Percentiles rank a stretch among this genome's conserved stretches.
Evolutionary conservation across 2,888 invertebrate genomes (phyloP).

Genomic region (Fragum sueziense): DNA sequence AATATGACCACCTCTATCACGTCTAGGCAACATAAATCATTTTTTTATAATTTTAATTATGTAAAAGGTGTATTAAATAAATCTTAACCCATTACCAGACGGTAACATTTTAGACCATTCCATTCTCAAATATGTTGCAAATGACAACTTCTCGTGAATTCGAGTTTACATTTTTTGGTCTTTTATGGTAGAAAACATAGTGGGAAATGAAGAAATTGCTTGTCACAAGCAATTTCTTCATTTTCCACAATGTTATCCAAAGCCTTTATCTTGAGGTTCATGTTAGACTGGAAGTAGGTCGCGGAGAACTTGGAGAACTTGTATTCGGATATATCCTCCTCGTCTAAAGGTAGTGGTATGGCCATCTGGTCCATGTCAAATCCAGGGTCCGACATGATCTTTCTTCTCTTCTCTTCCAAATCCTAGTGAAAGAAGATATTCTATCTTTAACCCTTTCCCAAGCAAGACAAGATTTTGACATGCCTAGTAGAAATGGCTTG

Average conservation of each 20-base stretch:
- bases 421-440: constrained; percentile 68
- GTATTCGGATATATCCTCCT: constrained; percentile 94
- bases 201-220: background rate
- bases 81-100: no score
- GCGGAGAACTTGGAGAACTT: constrained; percentile 99
- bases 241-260: constrained; percentile 1
- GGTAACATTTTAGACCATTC: no score
- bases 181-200: background rate
- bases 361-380: constrained; percentile 58
- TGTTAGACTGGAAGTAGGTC: constrained; percentile 97
- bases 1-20: no score
- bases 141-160: no score
- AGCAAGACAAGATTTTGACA: no score
- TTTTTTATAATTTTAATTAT: no score
- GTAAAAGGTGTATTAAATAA: no score
- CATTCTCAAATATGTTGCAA: background rate
- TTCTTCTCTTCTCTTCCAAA: constrained; percentile 69
- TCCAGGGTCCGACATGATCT: constrained; percentile 50
- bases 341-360: constrained; percentile 68
- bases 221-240: background rate
- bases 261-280: no score
- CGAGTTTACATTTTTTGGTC: no score
- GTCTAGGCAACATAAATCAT: no score
- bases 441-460: no score
- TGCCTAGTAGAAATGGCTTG: no score